These are phyloP conservation scores for Gopherus flavomarginatus DNA, from an alignment of 2,113 vertebrate genomes.

Conservation along the genomic window DNA sequence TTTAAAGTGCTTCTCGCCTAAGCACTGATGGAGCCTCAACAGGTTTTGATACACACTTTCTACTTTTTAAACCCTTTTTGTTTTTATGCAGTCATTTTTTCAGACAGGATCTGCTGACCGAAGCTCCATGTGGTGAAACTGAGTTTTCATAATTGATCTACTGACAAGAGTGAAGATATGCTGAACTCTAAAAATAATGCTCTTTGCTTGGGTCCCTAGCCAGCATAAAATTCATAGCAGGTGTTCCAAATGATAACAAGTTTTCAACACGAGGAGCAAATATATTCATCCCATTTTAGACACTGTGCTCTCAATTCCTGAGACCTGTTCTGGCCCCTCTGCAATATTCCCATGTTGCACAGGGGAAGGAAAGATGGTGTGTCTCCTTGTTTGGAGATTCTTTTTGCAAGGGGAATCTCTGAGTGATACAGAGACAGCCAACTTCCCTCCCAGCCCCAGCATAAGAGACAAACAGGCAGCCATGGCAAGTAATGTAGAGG, in stretches of 20 bases:
- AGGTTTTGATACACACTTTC: background rate
- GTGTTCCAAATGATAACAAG: background rate
- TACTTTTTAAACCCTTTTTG: background rate
- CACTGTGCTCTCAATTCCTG: background rate
- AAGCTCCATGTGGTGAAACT: background rate
- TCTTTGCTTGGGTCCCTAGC: background rate
- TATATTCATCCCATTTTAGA: background rate
- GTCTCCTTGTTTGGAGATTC: background rate
- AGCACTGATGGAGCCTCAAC: background rate
- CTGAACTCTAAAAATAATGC: background rate
- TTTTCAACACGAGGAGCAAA: background rate
- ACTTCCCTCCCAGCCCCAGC: background rate
- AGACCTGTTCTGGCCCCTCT: background rate
- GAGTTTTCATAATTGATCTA: background rate
- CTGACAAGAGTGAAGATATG: background rate
- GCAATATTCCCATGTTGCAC: background rate
- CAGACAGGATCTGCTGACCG: background rate
- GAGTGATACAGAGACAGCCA: background rate
- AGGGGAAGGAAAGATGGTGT: background rate
- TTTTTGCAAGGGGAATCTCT: background rate
- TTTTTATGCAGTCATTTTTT: background rate
- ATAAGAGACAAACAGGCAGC: background rate
- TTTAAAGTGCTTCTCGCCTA: background rate
- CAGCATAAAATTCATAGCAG: background rate
- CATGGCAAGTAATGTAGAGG: background rate